Conservation (phyloP, 2,113 vertebrate genomes). For the Halichoeres trimaculatus region DNA sequence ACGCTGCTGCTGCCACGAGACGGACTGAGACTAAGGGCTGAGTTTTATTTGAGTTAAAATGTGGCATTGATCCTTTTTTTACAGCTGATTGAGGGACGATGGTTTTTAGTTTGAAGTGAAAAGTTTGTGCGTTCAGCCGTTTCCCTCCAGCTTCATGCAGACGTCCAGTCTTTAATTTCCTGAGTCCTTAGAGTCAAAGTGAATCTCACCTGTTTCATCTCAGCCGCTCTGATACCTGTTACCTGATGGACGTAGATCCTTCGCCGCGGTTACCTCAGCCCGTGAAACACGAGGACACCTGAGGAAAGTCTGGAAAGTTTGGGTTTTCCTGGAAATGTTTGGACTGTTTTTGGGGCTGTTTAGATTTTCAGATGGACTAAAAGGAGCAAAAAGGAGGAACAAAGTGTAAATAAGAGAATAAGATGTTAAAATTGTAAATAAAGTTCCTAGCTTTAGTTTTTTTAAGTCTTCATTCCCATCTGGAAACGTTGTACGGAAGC, state of each 20-base stretch:
- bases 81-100: conserved; percentile 3
- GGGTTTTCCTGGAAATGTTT: not conserved
- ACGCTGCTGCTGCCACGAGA: conserved; percentile 20
- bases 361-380: conserved; percentile 33
- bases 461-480: conserved; percentile 35
- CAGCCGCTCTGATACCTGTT: not conserved
- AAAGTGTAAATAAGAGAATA: conserved; percentile 74
- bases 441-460: conserved; percentile 48
- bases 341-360: not conserved
- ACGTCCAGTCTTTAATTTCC: conserved; percentile 4
- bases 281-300: not conserved
- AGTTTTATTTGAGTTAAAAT: conserved; percentile 45
- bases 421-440: conserved; percentile 76
- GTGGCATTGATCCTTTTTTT: not conserved
- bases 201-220: not conserved
- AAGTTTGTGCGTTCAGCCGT: conserved; percentile 20
- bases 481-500: conserved; percentile 23
- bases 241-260: not conserved
- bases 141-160: not conserved
- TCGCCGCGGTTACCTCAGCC: not conserved
- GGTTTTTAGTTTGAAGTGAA: conserved; percentile 67
- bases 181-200: not conserved
- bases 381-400: conserved; percentile 35
- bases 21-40: conserved; percentile 52
- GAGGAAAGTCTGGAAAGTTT: not conserved